Conservation (phyloP, 2,797 vertebrate genomes). For the Schizothorax lantsangensis region DNA sequence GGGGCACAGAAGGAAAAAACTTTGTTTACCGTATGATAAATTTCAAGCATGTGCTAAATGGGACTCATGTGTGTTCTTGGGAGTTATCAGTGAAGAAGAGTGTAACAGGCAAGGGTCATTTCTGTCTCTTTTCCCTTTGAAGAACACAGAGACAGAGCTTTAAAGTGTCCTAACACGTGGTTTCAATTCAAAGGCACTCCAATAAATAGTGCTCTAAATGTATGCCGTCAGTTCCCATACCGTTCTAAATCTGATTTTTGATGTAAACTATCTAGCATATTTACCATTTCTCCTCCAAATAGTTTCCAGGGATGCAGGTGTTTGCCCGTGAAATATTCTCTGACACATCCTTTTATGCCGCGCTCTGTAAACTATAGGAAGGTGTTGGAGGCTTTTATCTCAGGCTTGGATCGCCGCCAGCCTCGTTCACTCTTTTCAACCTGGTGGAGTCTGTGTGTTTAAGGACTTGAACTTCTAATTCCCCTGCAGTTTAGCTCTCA, state of each 20-base stretch:
- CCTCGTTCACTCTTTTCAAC: conserved; percentile 2
- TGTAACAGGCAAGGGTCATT: conserved; percentile 47
- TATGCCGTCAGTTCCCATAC: conserved; percentile 50
- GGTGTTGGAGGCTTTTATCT: conserved; percentile 52
- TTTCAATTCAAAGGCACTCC: conserved; percentile 56
- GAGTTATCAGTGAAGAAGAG: conserved; percentile 34
- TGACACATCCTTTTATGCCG: conserved; percentile 56
- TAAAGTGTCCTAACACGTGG: conserved; percentile 57
- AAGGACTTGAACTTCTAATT: conserved; percentile 34
- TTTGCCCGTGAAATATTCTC: conserved; percentile 53
- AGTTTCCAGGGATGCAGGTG: conserved; percentile 60
- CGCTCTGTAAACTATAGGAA: conserved; percentile 59
- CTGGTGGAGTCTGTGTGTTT: conserved; percentile 18
- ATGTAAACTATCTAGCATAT: conserved; percentile 61
- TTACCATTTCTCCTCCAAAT: conserved; percentile 58
- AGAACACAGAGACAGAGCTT: conserved; percentile 33
- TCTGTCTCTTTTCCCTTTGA: conserved; percentile 57
- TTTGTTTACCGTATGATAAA: conserved; percentile 46
- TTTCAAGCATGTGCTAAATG: conserved; percentile 41
- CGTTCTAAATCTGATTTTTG: conserved; percentile 54
- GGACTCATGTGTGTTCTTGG: conserved; percentile 17
- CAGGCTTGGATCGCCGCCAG: conserved; percentile 45
- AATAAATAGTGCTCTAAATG: conserved; percentile 54
- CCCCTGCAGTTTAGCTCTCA: conserved; percentile 20
- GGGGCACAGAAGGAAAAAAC: conserved; percentile 28